Percentiles rank a stretch among this genome's conserved stretches.
Conservation (phyloP, 2,113 vertebrate species). For the Thalassoma bifasciatum region DNA sequence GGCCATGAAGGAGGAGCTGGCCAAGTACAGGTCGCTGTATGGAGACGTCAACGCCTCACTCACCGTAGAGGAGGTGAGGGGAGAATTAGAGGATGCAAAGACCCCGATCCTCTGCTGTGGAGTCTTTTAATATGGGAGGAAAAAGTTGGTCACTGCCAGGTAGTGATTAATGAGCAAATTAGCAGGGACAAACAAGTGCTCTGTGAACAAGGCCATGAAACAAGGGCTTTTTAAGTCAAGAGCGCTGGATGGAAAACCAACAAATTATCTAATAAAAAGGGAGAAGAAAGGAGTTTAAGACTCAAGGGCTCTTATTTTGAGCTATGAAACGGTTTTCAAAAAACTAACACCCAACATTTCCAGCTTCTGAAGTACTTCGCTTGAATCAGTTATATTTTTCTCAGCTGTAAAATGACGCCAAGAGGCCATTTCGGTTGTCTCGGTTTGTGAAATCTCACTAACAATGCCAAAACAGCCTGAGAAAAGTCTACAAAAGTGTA, state of each 20-base stretch:
- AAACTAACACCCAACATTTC: not conserved
- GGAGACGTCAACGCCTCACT: constrained; percentile 93
- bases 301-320: not conserved
- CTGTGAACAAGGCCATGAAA: constrained; percentile 5
- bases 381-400: not conserved
- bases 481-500: constrained; percentile 14
- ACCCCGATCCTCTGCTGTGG: not conserved
- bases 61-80: constrained; percentile 88
- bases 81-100: not conserved
- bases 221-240: not conserved
- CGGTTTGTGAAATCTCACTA: not conserved
- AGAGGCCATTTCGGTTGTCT: not conserved
- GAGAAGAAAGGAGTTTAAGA: not conserved
- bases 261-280: not conserved
- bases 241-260: not conserved
- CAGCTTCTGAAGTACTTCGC: not conserved
- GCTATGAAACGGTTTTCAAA: not conserved
- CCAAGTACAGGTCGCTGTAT: constrained; percentile 91
- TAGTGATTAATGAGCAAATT: constrained; percentile 18
- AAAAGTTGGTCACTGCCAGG: not conserved
- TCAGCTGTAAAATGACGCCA: not conserved
- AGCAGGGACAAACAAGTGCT: constrained; percentile 4
- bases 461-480: not conserved
- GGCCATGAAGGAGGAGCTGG: constrained; percentile 94
- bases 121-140: not conserved